Evolutionary conservation across 2,797 vertebrate genomes (phyloP), one percentile per base, ranked within the genome.

Genomic region (Distichodus sexfasciatus): DNA sequence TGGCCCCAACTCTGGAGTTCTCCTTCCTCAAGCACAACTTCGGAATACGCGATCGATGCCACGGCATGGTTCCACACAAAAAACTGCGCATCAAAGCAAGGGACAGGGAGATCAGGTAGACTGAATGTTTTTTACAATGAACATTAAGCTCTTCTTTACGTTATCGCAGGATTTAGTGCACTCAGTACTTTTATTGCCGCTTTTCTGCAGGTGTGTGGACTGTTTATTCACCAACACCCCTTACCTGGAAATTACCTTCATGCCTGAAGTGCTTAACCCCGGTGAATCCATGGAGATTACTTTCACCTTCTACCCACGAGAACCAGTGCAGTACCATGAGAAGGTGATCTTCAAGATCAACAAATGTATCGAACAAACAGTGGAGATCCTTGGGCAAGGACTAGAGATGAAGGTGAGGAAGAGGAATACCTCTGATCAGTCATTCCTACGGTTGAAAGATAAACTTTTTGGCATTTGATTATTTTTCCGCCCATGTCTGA

Each of bases 21-120:
- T 96, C 94, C 54, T 93, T 92, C 79, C 90, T 85, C 66, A 93
- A 84, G 67, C 79, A 93, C 79, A 88, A 94, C 84, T 97, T 97
- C 79, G 95, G 94, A 47, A 84, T 82, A 90, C 69, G 94, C 96
- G 66, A 82, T 94, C 77, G 87, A 85, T 79, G 77, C 66, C 0
- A 79, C 87, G 93, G 93, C 35, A 93, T 94, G 92, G 68, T 64
- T 3, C 83, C 72, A 24, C 85, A 90, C 59, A 88, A 53, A 1
- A 85, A 95, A 1, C 0, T 86, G 41, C 87, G 97, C 75, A 89
- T 84, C 3, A 98, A 96, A 83, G 92, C 80, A 76, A 88, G 88
- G 11, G 76, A 86, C 67, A 89, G 69, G 4, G 79, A 83, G 10
- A 58, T 91, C 69, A 94, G 93, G 92, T 93, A 44, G 17, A 64